Evolutionary conservation across 2,888 invertebrate species (phyloP).

Genomic region (Pegoplata infirma): DNA sequence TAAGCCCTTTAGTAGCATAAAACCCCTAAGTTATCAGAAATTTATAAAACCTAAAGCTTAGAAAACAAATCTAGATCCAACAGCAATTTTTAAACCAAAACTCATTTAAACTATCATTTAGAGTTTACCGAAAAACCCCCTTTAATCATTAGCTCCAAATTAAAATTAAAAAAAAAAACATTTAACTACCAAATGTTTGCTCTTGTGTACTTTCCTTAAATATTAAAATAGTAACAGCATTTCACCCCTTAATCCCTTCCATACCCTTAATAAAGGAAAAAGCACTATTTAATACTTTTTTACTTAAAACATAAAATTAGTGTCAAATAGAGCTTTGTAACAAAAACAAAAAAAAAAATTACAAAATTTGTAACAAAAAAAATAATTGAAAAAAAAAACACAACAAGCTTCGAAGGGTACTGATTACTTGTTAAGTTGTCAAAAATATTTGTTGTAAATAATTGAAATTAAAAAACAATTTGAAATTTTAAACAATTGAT

Average conservation of each 20-base stretch:
- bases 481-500: conserved; percentile 37
- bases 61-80: not conserved
- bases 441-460: conserved; percentile 63
- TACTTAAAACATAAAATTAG: conserved; percentile 46
- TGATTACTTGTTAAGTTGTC: conserved; percentile 60
- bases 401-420: conserved; percentile 55
- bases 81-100: not conserved
- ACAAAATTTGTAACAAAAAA: conserved; percentile 45
- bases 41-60: no score
- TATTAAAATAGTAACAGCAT: conserved; percentile 43
- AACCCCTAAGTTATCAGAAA: no score
- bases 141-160: not conserved
- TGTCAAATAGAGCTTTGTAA: conserved; percentile 54
- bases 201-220: conserved; percentile 45
- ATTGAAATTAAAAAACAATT: conserved; percentile 34
- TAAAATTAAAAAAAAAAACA: not conserved
- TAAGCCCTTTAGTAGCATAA: no score
- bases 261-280: conserved; percentile 51
- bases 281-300: conserved; percentile 62
- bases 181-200: conserved; percentile 22
- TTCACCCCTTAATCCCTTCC: conserved; percentile 51
- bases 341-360: conserved; percentile 9
- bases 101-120: not conserved
- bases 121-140: no score
- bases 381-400: conserved; percentile 51